phyloP scores from a whole-genome alignment of 2,797 vertebrate genomes.

The Corythornis leucogaster region DNA sequence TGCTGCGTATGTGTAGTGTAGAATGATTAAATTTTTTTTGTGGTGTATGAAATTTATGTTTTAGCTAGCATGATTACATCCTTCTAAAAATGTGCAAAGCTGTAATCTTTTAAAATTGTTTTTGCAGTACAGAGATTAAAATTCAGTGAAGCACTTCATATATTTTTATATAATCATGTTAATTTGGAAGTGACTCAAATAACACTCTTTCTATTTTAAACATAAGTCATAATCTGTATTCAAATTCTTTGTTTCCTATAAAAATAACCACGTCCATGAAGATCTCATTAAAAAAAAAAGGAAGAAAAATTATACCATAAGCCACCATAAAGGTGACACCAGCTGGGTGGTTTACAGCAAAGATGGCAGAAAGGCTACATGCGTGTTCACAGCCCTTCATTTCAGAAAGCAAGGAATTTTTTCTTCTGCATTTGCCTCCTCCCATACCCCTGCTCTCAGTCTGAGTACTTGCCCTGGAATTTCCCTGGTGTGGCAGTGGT shows the following conservation, averaged over 20 bases:
- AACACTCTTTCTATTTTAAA: conserved; percentile 62
- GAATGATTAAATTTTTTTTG: conserved; percentile 81
- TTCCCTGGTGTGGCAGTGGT: neutral
- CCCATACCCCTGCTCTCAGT: neutral
- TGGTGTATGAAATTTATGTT: conserved; percentile 78
- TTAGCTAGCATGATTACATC: conserved; percentile 75
- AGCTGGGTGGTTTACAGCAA: neutral
- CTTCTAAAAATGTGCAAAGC: conserved; percentile 75
- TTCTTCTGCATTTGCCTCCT: neutral
- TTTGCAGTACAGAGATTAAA: conserved; percentile 76
- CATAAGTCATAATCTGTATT: neutral
- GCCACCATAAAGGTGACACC: neutral
- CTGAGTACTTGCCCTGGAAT: neutral
- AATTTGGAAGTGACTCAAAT: conserved; percentile 42
- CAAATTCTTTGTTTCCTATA: conserved; percentile 1
- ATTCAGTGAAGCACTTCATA: conserved; percentile 70
- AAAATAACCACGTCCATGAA: neutral
- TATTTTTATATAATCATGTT: conserved; percentile 71
- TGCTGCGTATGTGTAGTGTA: conserved; percentile 59
- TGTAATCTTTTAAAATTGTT: conserved; percentile 79
- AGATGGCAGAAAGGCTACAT: neutral
- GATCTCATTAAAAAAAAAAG: neutral
- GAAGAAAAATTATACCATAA: neutral
- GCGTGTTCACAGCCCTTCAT: neutral
- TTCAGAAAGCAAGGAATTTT: neutral